Base-by-base conservation (phyloP, 2,797 vertebrate genomes). In the Salmo trutta region DNA sequence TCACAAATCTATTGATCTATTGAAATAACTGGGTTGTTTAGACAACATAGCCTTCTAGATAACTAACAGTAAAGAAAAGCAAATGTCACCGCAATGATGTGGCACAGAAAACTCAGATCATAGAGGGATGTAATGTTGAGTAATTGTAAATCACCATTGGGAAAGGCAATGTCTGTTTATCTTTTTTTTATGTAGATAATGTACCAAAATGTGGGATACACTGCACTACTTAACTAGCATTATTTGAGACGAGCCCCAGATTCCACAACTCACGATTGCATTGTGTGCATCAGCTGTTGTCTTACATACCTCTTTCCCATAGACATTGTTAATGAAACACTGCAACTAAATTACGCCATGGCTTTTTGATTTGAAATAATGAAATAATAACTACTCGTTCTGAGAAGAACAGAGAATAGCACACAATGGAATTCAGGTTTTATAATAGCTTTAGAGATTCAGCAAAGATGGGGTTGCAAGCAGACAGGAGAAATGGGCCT, bases 1-100 rank as follows among this genome's bases (percentile, higher is more conserved):
- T 85, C 85, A 77, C 69, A 88, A 89, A 92, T 88, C 86, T 86
- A 87, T 77, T 81, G 83, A 91, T 90, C 86, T 90, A 81, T 90
- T 87, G 87, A 85, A 81, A 83, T 77, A 75, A 74, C 82, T 64
- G 76, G 78, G 75, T 86, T 91, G 83, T 92, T 91, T 88, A 79
- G 86, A 91, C 82, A 91, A 90, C 85, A 85, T 21, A 87, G 79
- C 73, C 68, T 33, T 64, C n/a, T 1, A 14, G 76, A 86, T 90
- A 90, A 90, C 87, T 92, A 74, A 78, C 75, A 76, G 85, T 81
- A 82, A 88, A 83, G 56, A 82, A 83, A 86, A 56, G 77, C 71
- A 89, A 90, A 91, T 88, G 87, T 87, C 89, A 91, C 65, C 68
- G 36, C 79, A 79, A 83, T 82, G 82, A 85, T 79, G 69, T 81